These are phyloP conservation scores for Jaculus jaculus DNA, from an alignment of 2,113 vertebrate genomes.

Conservation along the genomic window DNA sequence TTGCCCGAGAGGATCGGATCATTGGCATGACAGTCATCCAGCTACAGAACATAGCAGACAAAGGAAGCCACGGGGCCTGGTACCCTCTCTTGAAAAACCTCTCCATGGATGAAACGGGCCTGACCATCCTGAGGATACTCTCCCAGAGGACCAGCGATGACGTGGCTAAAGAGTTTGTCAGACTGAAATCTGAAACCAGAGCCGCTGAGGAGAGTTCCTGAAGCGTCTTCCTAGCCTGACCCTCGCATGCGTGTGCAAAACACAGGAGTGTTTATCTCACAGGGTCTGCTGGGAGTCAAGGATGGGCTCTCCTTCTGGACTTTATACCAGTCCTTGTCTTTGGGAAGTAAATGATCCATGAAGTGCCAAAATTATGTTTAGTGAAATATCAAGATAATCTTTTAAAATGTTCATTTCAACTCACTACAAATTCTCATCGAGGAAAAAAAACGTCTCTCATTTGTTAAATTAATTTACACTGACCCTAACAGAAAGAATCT, in stretches of 20 bases:
- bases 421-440: slow-evolving; percentile 79
- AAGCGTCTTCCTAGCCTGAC: slow-evolving; percentile 81
- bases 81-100: slow-evolving; percentile 93
- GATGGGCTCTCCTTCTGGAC: slow-evolving; percentile 81
- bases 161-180: slow-evolving; percentile 98
- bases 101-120: slow-evolving; percentile 93
- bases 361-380: slow-evolving; percentile 97
- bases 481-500: slow-evolving; percentile 26
- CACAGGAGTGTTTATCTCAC: slow-evolving; percentile 97
- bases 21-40: slow-evolving; percentile 96
- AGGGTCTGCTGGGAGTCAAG: too few relatives aligned
- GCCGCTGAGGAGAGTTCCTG: slow-evolving; percentile 91
- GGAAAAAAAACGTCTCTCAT: slow-evolving; percentile 80
- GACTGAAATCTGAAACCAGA: slow-evolving; percentile 95
- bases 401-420: slow-evolving; percentile 86
- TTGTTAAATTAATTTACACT: slow-evolving; percentile 71
- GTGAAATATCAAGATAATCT: slow-evolving; percentile 86
- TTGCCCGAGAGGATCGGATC: slow-evolving; percentile 95
- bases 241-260: slow-evolving; percentile 97
- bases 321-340: slow-evolving; percentile 93
- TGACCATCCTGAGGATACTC: slow-evolving; percentile 98
- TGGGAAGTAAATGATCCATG: slow-evolving; percentile 93
- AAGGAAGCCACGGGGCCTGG: slow-evolving; percentile 88
- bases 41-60: slow-evolving; percentile 90
- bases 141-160: slow-evolving; percentile 97